Evolutionary conservation across 2,797 vertebrate genomes (phyloP), one percentile per base, ranked within the genome.

Genomic region (Hephaestus fuliginosus): DNA sequence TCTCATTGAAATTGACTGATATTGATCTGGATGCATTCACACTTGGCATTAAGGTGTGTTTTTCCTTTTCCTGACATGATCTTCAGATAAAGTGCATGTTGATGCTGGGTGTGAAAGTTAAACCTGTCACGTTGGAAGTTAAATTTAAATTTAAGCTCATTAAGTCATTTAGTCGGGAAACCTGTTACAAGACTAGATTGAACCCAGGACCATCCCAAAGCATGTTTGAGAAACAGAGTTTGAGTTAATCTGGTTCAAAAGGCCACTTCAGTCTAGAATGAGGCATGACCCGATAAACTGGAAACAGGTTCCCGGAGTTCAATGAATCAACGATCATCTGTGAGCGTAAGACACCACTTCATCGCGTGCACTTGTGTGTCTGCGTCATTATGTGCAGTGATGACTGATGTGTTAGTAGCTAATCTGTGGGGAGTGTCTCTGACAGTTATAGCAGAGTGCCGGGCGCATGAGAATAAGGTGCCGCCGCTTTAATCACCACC

Each of bases 401-500:
- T 55, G 70, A 60, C 48, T n/a, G 61, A 69, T 48, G 71, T 28
- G 64, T 86, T 43, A 44, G 49, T 5, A 17, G 48, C 49, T 75
- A 48, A 63, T 82, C 61, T 55, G 53, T 12, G 5, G 43, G 48
- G 71, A 70, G n/a, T 5, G 36, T 51, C 66, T 81, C 7, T 82
- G 70, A 72, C 73, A 83, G 71, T 56, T 22, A 22, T 9, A 41
- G 75, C 67, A 25, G 69, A 75, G 73, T 8, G n/a, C 13, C 1
- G 15, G 70, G 0, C 49, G 67, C 72, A 78, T 61, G 55, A 72
- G 63, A 72, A 69, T 33, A 17, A 75, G 44, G 57, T 41, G 74
- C n/a, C 0, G 18, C 39, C 5, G 63, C 80, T 80, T 80, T 80
- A 76, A 83, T 82, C 66, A 36, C 41, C 36, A 28, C 49, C 30